Evolutionary conservation across 2,888 invertebrate species (phyloP).

Genomic region (Heliconius sara): DNA sequence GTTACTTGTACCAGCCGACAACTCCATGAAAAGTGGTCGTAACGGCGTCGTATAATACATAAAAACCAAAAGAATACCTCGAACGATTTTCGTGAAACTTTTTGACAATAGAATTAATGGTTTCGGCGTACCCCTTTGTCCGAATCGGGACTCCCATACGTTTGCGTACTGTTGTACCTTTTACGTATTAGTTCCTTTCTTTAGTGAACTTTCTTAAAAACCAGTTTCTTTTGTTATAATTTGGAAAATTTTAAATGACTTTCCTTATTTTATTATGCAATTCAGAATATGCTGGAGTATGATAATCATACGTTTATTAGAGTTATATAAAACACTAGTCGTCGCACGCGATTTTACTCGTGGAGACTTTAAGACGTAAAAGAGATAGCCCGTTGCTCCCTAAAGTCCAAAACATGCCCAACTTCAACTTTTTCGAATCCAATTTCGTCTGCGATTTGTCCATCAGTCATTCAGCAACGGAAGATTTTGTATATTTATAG

Average conservation of each 20-base stretch:
- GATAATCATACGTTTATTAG: no score
- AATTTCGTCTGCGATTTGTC: no score
- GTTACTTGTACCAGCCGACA: constrained; percentile 39
- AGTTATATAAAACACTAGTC: no score
- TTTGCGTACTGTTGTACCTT: constrained; percentile 34
- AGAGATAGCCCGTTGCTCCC: no score
- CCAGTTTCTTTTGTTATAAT: constrained; percentile 20
- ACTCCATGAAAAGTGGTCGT: constrained; percentile 48
- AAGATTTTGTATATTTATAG: no score
- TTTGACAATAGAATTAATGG: constrained; percentile 53
- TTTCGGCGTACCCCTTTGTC: constrained; percentile 39
- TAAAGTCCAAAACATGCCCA: no score
- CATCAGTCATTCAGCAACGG: no score
- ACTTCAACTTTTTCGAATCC: no score
- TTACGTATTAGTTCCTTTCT: constrained; percentile 1
- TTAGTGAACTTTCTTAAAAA: constrained; percentile 15
- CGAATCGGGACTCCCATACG: constrained; percentile 36
- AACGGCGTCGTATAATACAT: constrained; percentile 43
- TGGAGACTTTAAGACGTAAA: no score
- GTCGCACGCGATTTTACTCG: no score
- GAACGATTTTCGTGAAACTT: constrained; percentile 51
- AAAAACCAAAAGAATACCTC: constrained; percentile 51
- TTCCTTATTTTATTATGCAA: background rate
- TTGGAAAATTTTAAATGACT: background rate
- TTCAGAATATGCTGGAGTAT: background rate